phyloP scores from a whole-genome alignment of 2,888 invertebrate species.

The Meghimatium bilineatum region DNA sequence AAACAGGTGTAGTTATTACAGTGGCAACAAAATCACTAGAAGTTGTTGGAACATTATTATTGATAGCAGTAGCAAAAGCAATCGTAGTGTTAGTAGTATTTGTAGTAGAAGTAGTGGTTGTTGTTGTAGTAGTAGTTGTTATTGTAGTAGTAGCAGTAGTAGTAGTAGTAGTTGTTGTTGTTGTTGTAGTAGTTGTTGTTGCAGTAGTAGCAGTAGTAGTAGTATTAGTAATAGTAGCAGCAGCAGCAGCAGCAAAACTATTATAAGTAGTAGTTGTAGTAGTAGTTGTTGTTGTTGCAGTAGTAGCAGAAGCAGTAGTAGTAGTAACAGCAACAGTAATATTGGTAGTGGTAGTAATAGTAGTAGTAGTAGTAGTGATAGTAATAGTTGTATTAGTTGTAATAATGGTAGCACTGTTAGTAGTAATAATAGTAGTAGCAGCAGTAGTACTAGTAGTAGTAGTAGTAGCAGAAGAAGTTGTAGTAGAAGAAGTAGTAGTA shows the following conservation, averaged over 20 bases:
- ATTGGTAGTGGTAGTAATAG: constrained; percentile 26
- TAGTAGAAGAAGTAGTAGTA: constrained; percentile 7
- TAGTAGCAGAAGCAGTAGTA: constrained; percentile 21
- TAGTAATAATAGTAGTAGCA: background rate
- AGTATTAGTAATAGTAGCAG: background rate
- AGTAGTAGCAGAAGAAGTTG: constrained; percentile 9
- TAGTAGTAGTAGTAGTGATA: constrained; percentile 19
- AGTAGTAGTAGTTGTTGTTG: too few species aligned
- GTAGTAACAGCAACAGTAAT: constrained; percentile 6
- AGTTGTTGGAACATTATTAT: too few species aligned
- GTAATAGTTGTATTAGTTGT: constrained; percentile 9
- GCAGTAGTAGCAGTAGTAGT: background rate
- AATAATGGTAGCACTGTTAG: background rate
- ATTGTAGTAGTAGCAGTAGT: too few species aligned
- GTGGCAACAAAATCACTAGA: too few species aligned
- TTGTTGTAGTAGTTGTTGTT: background rate
- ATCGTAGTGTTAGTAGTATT: too few species aligned
- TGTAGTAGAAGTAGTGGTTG: too few species aligned
- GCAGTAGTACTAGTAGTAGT: too few species aligned
- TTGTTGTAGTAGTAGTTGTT: too few species aligned
- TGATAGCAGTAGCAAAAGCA: too few species aligned
- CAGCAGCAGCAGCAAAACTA: background rate
- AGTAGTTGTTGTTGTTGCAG: constrained; percentile 4
- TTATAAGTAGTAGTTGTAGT: background rate
- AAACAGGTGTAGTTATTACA: too few species aligned